phyloP scores from a whole-genome alignment of 2,113 vertebrate genomes.

The Platycercus adscitus region DNA sequence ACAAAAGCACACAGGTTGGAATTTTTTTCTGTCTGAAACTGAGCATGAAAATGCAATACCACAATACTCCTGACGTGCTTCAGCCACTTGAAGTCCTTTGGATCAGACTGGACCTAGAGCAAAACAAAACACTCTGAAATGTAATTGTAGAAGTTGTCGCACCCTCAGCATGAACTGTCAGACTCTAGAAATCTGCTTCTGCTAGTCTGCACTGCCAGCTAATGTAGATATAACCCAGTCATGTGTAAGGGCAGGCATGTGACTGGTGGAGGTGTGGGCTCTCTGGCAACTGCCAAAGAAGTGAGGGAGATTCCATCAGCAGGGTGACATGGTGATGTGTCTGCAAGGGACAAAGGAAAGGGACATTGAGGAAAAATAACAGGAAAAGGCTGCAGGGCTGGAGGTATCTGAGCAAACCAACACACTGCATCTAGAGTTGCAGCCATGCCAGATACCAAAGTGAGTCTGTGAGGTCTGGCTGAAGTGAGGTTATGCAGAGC shows the following conservation, averaged over 20 bases:
- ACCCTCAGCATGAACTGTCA: background rate
- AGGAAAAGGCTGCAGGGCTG: background rate
- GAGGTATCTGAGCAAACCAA: background rate
- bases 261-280: background rate
- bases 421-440: background rate
- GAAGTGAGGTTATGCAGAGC: background rate
- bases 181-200: background rate
- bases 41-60: background rate
- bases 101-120: background rate
- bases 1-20: background rate
- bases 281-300: background rate
- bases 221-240: background rate
- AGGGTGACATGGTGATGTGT: fast-evolving
- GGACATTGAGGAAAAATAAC: background rate
- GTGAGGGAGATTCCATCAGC: background rate
- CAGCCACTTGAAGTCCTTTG: background rate
- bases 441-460: background rate
- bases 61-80: background rate
- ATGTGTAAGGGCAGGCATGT: background rate
- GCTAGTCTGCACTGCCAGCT: background rate
- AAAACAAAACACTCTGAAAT: background rate
- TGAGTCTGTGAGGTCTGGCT: background rate
- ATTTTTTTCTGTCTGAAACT: background rate
- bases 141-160: background rate
- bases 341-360: background rate